Evolutionary conservation across 2,888 invertebrate species (phyloP), one percentile per base, ranked within the genome.

Genomic region (Tenthredo scrophulariae): DNA sequence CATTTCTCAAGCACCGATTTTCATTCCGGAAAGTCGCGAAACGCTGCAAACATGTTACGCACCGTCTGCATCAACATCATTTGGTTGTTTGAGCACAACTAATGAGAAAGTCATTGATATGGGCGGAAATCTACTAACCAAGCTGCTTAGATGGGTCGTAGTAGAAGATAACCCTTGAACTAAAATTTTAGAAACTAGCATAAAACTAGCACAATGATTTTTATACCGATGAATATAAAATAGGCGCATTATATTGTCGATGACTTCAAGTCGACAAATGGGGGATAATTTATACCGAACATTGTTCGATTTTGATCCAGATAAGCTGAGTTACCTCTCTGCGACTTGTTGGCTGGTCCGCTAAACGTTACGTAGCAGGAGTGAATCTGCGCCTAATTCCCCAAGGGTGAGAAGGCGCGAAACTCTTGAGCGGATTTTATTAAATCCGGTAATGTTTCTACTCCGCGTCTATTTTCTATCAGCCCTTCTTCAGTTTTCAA

Each of bases 391-490:
- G 80, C 40, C 62, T 43, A 22, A 62, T 62, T 46, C 46, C 46
- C 40, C 37, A 37, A 22, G 37, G 80, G 62, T 26, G 58, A 62
- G 26, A 40, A 37, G 37, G 22, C 37, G 62, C 22, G 46, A 80
- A 43, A 80, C 5, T 58, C 62, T n/a, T 22, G 80, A 33, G 62
- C 40, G 5, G 18, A 80, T 46, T 80, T 80, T 26, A 62, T 62
- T 80, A 62, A 80, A 80, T 80, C 29, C 26, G 65, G 62, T 80
- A 62, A 62, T 26, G 80, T 43, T 65, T 77, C 54, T 77, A 29
- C 15, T 50, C 9, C 77, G n/a, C 33, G 33, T 77, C 54, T 77
- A 15, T 40, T 7, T 54, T 10, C 54, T 18, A 29, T 54, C 29
- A n/a, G 18, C n/a, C 29, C 26, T 33, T 18, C 26, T 29, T 50